Base-by-base conservation (phyloP, 2,797 vertebrate species). In the Huso huso region DNA sequence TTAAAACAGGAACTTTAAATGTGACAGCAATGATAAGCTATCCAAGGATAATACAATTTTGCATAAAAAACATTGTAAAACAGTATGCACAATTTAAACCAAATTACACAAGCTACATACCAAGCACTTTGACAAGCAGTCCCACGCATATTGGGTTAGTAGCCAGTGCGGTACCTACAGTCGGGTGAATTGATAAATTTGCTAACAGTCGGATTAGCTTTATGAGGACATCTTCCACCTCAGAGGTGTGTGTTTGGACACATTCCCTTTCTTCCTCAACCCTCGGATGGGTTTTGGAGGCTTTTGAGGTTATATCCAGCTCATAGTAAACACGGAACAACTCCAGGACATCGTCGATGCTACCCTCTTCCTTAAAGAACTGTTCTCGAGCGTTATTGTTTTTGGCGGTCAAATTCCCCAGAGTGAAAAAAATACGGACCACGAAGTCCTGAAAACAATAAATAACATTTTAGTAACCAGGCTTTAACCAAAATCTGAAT, bases 151-250 rank as follows among this genome's bases (percentile, higher is more conserved):
- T 49, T 0, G 71, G 50, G 74, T 89, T 79, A 70, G 81, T 58
- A n/a, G 92, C 91, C 77, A 99, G 79, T 2, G 81, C 74, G 0
- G 83, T 76, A 53, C 97, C 97, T 1, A 92, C 66, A 0, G 66
- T 70, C 0, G 89, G 89, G 74, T 95, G 91, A 78, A 96, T 83
- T 70, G 93, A 91, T 66, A 97, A 76, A 76, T 98, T 99, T 8
- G 95, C 95, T 65, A 98, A 77, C 71, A 98, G 85, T 13, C 94
- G 85, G 70, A 95, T 83, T 82, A 98, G 83, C 82, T 99, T 98
- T 75, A 98, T 88, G 70, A 97, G 86, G 73, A 98, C 83, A 3
- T 97, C 93, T 66, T 96, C 92, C 0, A 68, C 80, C 23, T 37
- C 23, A 3, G 23, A 37, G 23, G 23, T 1, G 23, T 37, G 23